Evolutionary conservation across 2,113 vertebrate species (phyloP).

Genomic region (Alouatta palliata): DNA sequence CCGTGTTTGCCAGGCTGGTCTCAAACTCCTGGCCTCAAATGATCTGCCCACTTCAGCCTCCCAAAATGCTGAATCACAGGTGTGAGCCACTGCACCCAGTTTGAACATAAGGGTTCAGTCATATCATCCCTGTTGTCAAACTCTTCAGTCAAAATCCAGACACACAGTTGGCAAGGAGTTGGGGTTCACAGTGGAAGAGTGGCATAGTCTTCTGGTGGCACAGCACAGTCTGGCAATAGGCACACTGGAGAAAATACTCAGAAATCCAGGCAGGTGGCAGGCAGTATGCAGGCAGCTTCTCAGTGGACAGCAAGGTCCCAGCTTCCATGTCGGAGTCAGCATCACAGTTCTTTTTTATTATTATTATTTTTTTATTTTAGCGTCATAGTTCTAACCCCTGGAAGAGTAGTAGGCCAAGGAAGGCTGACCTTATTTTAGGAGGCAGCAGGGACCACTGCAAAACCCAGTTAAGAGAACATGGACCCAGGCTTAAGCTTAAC

Average conservation of each 20-base stretch:
- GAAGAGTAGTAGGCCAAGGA: not conserved
- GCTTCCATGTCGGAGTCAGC: not conserved
- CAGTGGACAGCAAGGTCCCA: not conserved
- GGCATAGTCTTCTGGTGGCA: not conserved
- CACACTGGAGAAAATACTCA: not conserved
- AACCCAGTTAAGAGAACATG: not conserved
- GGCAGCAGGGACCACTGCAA: not conserved
- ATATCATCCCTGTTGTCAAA: not conserved
- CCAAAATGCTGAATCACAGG: too few species aligned
- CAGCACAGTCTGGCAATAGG: not conserved
- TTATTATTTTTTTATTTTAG: too few species aligned
- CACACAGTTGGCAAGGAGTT: not conserved
- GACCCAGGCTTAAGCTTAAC: not conserved
- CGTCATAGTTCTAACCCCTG: not conserved
- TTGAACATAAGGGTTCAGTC: not conserved
- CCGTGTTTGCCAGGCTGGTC: too few species aligned
- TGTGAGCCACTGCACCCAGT: too few species aligned
- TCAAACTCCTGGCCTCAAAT: too few species aligned
- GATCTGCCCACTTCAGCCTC: too few species aligned
- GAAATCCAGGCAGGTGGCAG: not conserved
- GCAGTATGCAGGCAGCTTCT: not conserved
- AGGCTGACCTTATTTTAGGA: not conserved
- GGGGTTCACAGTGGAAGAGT: too few species aligned
- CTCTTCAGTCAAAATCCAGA: not conserved
- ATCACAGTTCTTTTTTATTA: not conserved